phyloP scores from a whole-genome alignment of 1,140 invertebrate species.

The Solenopsis invicta region DNA sequence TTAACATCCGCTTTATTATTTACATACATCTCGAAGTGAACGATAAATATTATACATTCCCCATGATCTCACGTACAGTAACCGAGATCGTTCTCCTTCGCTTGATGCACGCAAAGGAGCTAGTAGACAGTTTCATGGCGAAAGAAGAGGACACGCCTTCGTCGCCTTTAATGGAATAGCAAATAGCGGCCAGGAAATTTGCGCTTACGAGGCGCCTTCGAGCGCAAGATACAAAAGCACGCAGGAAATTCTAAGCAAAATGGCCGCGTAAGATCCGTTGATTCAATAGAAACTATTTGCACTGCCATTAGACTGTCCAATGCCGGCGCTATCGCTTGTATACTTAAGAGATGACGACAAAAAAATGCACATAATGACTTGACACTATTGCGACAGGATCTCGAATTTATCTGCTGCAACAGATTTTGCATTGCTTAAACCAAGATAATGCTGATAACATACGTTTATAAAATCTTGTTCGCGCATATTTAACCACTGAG shows the following conservation, averaged over 20 bases:
- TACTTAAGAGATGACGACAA: constrained; percentile 54
- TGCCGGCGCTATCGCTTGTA: constrained; percentile 68
- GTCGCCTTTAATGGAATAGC: constrained; percentile 83
- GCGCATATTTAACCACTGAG: too few species aligned
- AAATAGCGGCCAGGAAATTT: constrained; percentile 85
- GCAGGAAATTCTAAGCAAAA: constrained; percentile 81
- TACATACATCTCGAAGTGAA: neutral
- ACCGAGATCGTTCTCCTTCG: constrained; percentile 56
- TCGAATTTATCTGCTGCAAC: constrained; percentile 70
- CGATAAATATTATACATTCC: neutral
- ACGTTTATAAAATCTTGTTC: neutral
- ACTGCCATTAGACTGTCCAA: constrained; percentile 80
- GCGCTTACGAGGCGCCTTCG: constrained; percentile 81
- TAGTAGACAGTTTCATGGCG: constrained; percentile 73
- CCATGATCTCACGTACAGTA: neutral
- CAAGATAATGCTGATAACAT: constrained; percentile 6
- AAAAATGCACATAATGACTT: constrained; percentile 60
- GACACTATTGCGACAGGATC: constrained; percentile 57
- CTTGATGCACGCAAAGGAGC: constrained; percentile 27
- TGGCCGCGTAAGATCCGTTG: constrained; percentile 80
- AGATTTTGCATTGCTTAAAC: constrained; percentile 27
- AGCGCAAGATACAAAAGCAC: constrained; percentile 77
- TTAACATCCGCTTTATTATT: neutral
- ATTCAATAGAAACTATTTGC: constrained; percentile 86
- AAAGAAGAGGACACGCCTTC: constrained; percentile 76